A percentile compares a stretch with the other conserved stretches of the same genome.
Evolutionary conservation across 2,888 invertebrate genomes (phyloP).

Genomic region (Zelleria hepariella): DNA sequence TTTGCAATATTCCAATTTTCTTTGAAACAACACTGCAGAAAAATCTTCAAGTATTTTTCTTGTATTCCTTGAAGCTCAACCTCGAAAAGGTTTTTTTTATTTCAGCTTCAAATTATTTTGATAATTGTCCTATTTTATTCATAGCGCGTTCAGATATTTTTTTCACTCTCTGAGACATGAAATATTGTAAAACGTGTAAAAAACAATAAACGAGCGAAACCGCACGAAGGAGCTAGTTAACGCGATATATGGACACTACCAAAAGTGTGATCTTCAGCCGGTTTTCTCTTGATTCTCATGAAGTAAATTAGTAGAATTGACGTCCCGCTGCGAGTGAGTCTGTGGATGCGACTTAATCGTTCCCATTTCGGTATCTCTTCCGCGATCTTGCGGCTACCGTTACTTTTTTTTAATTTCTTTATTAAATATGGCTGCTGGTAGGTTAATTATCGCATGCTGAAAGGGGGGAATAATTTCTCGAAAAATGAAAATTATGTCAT

Average conservation of each 20-base stretch:
- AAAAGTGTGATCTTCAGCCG: background rate
- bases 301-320: background rate
- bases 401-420: constrained; percentile 5
- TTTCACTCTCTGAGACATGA: too few relatives aligned
- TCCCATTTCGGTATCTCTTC: constrained; percentile 1
- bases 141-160: too few relatives aligned
- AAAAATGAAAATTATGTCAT: background rate
- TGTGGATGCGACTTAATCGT: constrained; percentile 3
- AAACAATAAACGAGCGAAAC: too few relatives aligned
- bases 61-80: too few relatives aligned
- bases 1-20: too few relatives aligned
- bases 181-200: too few relatives aligned
- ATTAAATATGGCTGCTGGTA: background rate
- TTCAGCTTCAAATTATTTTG: too few relatives aligned
- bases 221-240: too few relatives aligned
- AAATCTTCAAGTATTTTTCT: too few relatives aligned
- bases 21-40: too few relatives aligned
- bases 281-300: background rate
- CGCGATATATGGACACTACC: background rate
- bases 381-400: background rate
- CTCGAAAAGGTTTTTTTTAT: too few relatives aligned
- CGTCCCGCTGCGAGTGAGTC: background rate
- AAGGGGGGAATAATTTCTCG: background rate
- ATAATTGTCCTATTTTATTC: too few relatives aligned
- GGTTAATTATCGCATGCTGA: background rate